A percentile compares a stretch with the other conserved stretches of the same genome.
Evolutionary conservation across 2,113 vertebrate species (phyloP).

Genomic region (Oryzias javanicus): DNA sequence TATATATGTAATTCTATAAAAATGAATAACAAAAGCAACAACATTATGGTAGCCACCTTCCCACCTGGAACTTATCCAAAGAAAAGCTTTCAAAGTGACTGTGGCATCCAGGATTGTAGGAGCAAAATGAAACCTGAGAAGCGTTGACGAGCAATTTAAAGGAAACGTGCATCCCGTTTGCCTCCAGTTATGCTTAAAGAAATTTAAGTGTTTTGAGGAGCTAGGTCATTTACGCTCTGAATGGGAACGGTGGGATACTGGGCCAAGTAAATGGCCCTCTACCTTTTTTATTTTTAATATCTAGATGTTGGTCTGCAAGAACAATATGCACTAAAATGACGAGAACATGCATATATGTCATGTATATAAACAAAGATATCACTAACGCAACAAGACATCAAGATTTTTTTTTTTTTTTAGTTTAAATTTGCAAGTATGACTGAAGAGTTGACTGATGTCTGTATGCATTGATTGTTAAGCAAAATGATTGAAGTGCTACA

Average conservation of each 20-base stretch:
- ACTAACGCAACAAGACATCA: slow-evolving; percentile 76
- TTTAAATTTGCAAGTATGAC: slow-evolving; percentile 66
- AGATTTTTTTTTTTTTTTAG: slow-evolving; percentile 39
- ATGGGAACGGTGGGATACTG: slow-evolving; percentile 63
- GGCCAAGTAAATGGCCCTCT: slow-evolving; percentile 56
- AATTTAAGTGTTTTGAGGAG: slow-evolving; percentile 68
- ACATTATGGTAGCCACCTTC: slow-evolving; percentile 76
- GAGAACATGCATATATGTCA: slow-evolving; percentile 78
- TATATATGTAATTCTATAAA: slow-evolving; percentile 75
- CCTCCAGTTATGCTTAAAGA: slow-evolving; percentile 63
- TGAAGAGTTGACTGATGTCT: slow-evolving; percentile 69
- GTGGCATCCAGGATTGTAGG: slow-evolving; percentile 68
- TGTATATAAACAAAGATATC: slow-evolving; percentile 81
- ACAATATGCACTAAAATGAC: slow-evolving; percentile 81
- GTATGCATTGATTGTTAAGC: slow-evolving; percentile 70
- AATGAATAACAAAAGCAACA: slow-evolving; percentile 77
- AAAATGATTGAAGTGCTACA: slow-evolving; percentile 68
- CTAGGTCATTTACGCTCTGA: slow-evolving; percentile 53
- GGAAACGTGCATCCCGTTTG: slow-evolving; percentile 55
- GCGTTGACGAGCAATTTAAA: slow-evolving; percentile 64
- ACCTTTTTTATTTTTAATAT: slow-evolving; percentile 54
- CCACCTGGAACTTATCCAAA: slow-evolving; percentile 73
- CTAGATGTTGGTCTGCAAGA: slow-evolving; percentile 75
- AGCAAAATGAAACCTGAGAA: slow-evolving; percentile 64
- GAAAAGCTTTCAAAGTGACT: slow-evolving; percentile 72